Evolutionary conservation across 2,888 invertebrate species (phyloP), one percentile per base, ranked within the genome.

Genomic region (Andrena camellia): DNA sequence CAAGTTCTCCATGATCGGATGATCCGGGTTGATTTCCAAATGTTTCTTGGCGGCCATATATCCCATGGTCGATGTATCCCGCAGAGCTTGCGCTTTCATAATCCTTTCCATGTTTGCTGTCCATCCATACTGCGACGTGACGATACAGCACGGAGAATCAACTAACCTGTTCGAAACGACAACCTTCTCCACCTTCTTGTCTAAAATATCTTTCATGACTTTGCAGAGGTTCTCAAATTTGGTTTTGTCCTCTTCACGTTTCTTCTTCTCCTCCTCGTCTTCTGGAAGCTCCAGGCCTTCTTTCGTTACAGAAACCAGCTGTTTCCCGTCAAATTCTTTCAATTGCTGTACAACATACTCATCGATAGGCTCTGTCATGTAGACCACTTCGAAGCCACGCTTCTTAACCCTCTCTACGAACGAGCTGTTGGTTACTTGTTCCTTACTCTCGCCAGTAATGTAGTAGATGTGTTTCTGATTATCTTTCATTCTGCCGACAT

Each of bases 1-100:
- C 33, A 99, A 95, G 0, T 97, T 97, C 92, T 99, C 98, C 67
- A 99, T 96, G 90, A 99, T 98, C 73, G 99, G 96, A 95, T 99
- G 99, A 88, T 97, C 97, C 0, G 99, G 99, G 94, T 99, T 99
- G 94, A 99, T 97, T 95, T 99, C 99, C 54, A 99, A 95, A 92
- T 99, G 99, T 95, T 99, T 99, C 96, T 99, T 99, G 87, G 99
- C 99, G 0, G 99, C 98, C 99, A 99, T 99, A 96, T 99, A 99
- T 54, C 99, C 99, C 99, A 99, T 99, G 85, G 99, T 99, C 17
- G 98, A 98, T 0, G 98, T 97, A 93, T 99, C 99, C 35, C 99
- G 96, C 17, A 99, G 96, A 54, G 99, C 99, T 94, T 99, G 99
- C 0, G 99, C 99, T 95, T 99, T 99, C 99, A 99, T 99, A 95